Conservation (phyloP, 2,113 vertebrate genomes). For the Pholis gunnellus region DNA sequence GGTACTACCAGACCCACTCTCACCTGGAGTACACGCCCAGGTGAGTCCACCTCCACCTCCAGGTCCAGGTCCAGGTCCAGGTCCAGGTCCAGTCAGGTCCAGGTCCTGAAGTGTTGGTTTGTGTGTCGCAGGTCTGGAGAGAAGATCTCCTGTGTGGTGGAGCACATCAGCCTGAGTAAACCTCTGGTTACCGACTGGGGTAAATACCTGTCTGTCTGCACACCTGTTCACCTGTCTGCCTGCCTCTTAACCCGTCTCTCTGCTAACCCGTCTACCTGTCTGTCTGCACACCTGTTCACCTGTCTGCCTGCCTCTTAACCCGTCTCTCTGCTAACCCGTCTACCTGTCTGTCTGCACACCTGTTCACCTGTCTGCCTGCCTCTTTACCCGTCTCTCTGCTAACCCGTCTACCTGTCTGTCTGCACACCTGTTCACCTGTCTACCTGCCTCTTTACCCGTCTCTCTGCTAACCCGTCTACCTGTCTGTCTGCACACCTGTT, state of each 20-base stretch:
- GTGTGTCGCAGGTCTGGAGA: slow-evolving; percentile 56
- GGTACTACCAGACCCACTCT: slow-evolving; percentile 70
- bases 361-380: background rate
- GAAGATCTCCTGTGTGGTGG: slow-evolving; percentile 61
- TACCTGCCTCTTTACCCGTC: background rate
- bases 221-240: background rate
- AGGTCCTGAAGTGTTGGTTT: slow-evolving; percentile 12
- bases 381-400: background rate
- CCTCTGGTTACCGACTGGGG: slow-evolving; percentile 58
- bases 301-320: slow-evolving; percentile 36
- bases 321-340: background rate
- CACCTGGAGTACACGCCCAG: slow-evolving; percentile 66
- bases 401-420: background rate
- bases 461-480: background rate
- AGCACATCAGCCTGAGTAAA: slow-evolving; percentile 53
- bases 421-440: background rate
- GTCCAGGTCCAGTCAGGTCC: no score
- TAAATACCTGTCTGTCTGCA: slow-evolving; percentile 24
- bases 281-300: slow-evolving; percentile 27
- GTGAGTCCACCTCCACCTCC: slow-evolving; percentile 11
- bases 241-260: slow-evolving; percentile 5
- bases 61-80: background rate
- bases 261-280: background rate
- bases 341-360: background rate
- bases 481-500: background rate